Evolutionary conservation across 2,113 vertebrate genomes (phyloP).

Genomic region (Trichomycterus rosablanca): DNA sequence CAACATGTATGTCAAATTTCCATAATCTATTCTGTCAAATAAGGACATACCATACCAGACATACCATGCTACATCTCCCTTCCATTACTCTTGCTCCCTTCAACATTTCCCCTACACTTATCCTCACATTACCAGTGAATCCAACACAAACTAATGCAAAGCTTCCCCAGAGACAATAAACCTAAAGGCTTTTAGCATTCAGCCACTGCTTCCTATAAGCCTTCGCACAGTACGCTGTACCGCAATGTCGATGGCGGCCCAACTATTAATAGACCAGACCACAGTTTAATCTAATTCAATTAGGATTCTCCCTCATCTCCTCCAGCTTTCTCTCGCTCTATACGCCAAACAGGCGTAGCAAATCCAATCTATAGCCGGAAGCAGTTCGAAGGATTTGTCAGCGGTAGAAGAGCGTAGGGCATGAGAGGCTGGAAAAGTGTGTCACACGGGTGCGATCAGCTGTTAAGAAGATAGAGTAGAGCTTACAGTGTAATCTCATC

Average conservation of each 20-base stretch:
- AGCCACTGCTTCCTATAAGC: conserved; percentile 29
- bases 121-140: conserved; percentile 42
- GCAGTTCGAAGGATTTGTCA: conserved; percentile 25
- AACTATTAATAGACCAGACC: conserved; percentile 68
- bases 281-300: conserved; percentile 73
- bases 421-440: conserved; percentile 13
- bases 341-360: conserved; percentile 60
- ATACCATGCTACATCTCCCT: background rate
- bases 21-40: no score
- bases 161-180: conserved; percentile 58
- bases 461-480: conserved; percentile 36
- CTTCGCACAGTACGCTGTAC: conserved; percentile 31
- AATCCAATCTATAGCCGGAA: conserved; percentile 62
- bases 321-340: conserved; percentile 34
- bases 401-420: conserved; percentile 15
- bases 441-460: conserved; percentile 39
- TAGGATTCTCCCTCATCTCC: conserved; percentile 69
- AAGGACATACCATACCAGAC: background rate
- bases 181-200: conserved; percentile 68
- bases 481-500: conserved; percentile 47
- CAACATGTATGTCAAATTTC: no score
- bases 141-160: conserved; percentile 53
- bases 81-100: conserved; percentile 8
- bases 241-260: conserved; percentile 66
- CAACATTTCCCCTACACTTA: background rate